Conservation (phyloP, 2,797 vertebrate species). For the Stomatorhinus walkeri region DNA sequence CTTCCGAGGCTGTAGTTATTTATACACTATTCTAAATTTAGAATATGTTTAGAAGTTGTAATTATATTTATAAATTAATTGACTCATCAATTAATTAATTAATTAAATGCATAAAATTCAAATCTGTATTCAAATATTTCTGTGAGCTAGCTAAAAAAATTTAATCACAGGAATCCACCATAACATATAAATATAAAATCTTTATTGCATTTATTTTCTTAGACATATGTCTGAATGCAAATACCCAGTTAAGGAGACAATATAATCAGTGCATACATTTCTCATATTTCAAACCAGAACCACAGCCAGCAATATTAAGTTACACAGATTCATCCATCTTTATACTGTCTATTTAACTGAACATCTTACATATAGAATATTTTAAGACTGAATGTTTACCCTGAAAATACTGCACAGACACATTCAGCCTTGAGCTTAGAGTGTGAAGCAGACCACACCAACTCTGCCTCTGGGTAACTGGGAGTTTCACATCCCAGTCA, state of each 20-base stretch:
- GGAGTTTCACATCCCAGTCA: background rate
- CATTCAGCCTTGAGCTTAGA: background rate
- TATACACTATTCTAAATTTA: background rate
- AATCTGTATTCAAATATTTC: background rate
- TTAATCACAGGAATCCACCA: background rate
- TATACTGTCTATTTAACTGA: background rate
- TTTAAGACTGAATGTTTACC: background rate
- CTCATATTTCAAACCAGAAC: constrained; percentile 34
- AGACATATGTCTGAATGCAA: constrained; percentile 52
- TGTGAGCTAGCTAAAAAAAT: background rate
- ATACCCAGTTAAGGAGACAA: constrained; percentile 51
- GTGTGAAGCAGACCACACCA: background rate
- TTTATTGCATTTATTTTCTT: constrained; percentile 61
- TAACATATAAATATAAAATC: constrained; percentile 71
- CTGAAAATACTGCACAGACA: constrained; percentile 27
- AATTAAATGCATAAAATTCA: background rate
- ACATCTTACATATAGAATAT: background rate
- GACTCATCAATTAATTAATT: background rate
- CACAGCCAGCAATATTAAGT: constrained; percentile 11
- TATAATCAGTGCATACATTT: constrained; percentile 65
- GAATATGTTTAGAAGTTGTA: background rate
- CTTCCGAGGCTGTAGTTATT: background rate
- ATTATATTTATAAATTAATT: background rate
- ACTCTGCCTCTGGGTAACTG: background rate
- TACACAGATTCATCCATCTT: background rate